Evolutionary conservation across 2,888 invertebrate species (phyloP).

Genomic region (Caenorhabditis japonica): DNA sequence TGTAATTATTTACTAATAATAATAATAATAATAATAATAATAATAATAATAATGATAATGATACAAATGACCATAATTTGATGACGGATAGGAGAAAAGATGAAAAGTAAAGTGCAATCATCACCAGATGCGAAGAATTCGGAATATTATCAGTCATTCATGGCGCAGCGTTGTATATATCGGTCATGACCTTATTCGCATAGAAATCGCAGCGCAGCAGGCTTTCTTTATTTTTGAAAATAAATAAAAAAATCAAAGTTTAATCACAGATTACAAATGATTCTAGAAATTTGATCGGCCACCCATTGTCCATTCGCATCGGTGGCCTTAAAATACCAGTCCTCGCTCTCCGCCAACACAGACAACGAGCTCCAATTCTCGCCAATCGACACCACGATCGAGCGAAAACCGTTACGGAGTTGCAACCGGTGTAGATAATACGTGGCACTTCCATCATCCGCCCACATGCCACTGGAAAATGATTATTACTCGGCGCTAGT

Average conservation of each 20-base stretch:
- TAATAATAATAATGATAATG: too few relatives aligned
- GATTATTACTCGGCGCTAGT: not conserved
- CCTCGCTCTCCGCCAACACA: conserved; percentile 16
- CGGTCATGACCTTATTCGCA: too few relatives aligned
- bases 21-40: too few relatives aligned
- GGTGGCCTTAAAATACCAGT: conserved; percentile 28
- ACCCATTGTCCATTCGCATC: conserved; percentile 32
- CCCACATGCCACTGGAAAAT: conserved; percentile 7
- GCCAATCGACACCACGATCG: conserved; percentile 14
- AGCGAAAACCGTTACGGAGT: conserved; percentile 5
- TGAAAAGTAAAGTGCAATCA: too few relatives aligned
- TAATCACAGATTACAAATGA: conserved; percentile 42
- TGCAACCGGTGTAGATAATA: conserved; percentile 20
- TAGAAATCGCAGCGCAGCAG: too few relatives aligned
- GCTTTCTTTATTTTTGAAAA: too few relatives aligned
- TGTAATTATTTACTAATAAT: too few relatives aligned
- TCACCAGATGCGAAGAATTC: not conserved
- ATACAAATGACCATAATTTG: too few relatives aligned
- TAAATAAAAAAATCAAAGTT: too few relatives aligned
- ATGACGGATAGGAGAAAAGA: too few relatives aligned
- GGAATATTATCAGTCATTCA: not conserved
- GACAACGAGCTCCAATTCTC: not conserved
- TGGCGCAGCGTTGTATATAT: too few relatives aligned
- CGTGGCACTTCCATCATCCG: conserved; percentile 14
- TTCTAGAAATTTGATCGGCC: conserved; percentile 42